Evolutionary conservation across 2,797 vertebrate species (phyloP).

Genomic region (Crenuchus spilurus): DNA sequence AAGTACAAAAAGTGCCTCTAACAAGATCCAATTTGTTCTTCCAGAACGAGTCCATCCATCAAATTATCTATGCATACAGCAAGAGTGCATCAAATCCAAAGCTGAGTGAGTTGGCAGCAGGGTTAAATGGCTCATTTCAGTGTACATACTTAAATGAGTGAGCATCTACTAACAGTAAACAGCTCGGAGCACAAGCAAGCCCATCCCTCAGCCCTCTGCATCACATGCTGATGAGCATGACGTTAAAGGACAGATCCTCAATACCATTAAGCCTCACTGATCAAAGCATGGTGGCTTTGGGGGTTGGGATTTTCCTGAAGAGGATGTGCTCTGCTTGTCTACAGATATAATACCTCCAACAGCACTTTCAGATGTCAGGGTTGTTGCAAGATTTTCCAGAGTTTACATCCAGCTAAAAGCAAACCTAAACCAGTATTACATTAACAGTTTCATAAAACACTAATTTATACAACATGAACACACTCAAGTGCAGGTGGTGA

Average conservation of each 20-base stretch:
- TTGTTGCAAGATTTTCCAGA: not conserved
- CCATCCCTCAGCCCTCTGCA: slow-evolving; percentile 9
- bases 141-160: not conserved
- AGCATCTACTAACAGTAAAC: slow-evolving; percentile 19
- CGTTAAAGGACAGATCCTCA: slow-evolving; percentile 34
- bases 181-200: slow-evolving; percentile 3
- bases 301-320: slow-evolving; percentile 31
- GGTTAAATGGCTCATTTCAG: not conserved
- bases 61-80: not conserved
- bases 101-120: not conserved
- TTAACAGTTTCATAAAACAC: too few species aligned
- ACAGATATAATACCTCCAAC: slow-evolving; percentile 11
- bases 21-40: not conserved
- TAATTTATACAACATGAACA: too few species aligned
- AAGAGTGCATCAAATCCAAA: not conserved
- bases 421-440: too few species aligned
- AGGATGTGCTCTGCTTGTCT: slow-evolving; percentile 8
- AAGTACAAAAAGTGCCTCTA: not conserved
- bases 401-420: not conserved
- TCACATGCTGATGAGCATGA: slow-evolving; percentile 34
- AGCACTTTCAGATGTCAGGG: not conserved
- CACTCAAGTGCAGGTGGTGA: too few species aligned
- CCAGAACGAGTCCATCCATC: not conserved
- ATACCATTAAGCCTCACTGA: slow-evolving; percentile 33
- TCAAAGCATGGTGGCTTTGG: slow-evolving; percentile 40